Base-by-base conservation (phyloP, 2,888 invertebrate genomes). In the Trissoscelio sp. region DNA sequence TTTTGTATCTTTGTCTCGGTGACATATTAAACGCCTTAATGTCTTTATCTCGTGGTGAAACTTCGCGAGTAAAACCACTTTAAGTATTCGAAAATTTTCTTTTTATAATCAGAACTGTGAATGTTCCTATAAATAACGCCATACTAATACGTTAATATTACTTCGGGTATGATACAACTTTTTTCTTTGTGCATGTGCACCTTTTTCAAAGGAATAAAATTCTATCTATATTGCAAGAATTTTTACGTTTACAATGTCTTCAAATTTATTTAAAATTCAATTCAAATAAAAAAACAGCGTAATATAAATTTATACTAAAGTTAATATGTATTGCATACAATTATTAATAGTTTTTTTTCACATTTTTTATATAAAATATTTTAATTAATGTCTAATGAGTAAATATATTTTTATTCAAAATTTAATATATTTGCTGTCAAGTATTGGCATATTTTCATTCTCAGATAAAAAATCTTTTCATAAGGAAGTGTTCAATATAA, bases 1-100 rank as follows among this genome's bases (percentile, higher is more conserved):
- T 75, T 75, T 75, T 75, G 31, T 67, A 75, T 75, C 75, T 67
- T 75, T 75, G 75, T 75, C 67, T 67, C 58, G 18, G 75, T 75
- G 75, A 75, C 75, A 67, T 16, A 58, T 75, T 75, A 51, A 67
- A 75, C 66, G 75, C 58, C 58, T 67, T 75, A 75, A 75, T 75
- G 67, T 67, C 75, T 75, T 67, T 75, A 75, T 75, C 67, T 60
- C 42, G 64, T 22, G 58, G 75, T 31, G 67, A 67, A 75, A 75
- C 75, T 75, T 66, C 11, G 67, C 58, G 75, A 51, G 58, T 58
- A 75, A 73, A 75, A 75, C 66, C 66, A 42, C 66, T 75, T 66
- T 58, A 75, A 75, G 74, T 75, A 75, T 75, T 75, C 66, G 58
- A 66, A 57, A 75, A 75, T 66, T 66, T 75, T 31, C 66, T 58